Evolutionary conservation across 1,140 invertebrate genomes (phyloP).

Genomic region (Drosophila kurseongensis): DNA sequence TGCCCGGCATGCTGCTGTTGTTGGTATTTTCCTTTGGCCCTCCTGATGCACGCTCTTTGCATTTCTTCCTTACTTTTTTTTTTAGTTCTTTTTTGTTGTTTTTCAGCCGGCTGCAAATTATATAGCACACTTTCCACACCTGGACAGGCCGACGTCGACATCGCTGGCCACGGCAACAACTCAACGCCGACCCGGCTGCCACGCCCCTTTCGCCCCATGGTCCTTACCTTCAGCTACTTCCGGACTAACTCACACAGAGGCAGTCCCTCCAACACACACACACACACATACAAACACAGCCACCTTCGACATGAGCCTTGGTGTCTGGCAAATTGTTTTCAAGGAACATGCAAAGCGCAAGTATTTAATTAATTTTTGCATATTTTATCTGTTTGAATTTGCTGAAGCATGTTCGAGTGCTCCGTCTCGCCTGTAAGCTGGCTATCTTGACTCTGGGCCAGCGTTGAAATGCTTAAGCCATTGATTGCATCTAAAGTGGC

Average conservation of each 20-base stretch:
- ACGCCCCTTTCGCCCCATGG: constrained; percentile 26
- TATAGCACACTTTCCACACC: constrained; percentile 82
- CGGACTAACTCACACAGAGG: constrained; percentile 36
- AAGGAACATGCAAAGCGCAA: constrained; percentile 83
- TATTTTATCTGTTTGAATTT: constrained; percentile 83
- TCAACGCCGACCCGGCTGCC: constrained; percentile 47
- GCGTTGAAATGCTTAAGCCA: constrained; percentile 81
- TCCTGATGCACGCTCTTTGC: constrained; percentile 59
- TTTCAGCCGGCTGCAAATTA: constrained; percentile 67
- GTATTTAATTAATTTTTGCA: constrained; percentile 83
- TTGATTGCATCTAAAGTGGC: constrained; percentile 81
- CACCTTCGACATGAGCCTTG: constrained; percentile 81
- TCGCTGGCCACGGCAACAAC: constrained; percentile 67
- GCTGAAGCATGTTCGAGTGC: constrained; percentile 77
- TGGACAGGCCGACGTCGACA: constrained; percentile 70
- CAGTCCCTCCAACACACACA: constrained; percentile 6
- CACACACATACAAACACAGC: constrained; percentile 33
- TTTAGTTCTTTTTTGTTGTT: constrained; percentile 10
- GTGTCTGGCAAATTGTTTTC: constrained; percentile 82
- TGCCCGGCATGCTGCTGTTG: constrained; percentile 38
- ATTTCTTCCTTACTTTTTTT: background rate
- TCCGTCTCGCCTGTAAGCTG: constrained; percentile 41
- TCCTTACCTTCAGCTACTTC: constrained; percentile 44
- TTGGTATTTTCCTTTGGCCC: constrained; percentile 55
- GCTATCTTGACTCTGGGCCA: constrained; percentile 55